Evolutionary conservation across 2,797 vertebrate genomes (phyloP).

Genomic region (Manis crassicaudata): DNA sequence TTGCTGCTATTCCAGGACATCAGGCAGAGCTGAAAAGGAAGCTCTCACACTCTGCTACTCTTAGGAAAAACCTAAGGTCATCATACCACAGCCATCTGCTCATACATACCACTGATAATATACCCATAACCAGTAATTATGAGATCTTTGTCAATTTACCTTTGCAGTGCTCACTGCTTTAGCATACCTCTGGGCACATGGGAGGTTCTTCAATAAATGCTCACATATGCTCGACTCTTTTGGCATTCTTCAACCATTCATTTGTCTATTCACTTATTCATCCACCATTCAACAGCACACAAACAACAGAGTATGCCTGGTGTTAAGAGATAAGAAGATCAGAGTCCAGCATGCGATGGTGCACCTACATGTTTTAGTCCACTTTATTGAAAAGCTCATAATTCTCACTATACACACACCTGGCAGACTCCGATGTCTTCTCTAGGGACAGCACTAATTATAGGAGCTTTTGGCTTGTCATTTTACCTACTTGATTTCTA

Average conservation of each 20-base stretch:
- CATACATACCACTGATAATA: neutral
- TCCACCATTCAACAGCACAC: neutral
- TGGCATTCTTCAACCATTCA: neutral
- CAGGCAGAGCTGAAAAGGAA: neutral
- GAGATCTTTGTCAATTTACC: neutral
- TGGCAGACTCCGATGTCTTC: neutral
- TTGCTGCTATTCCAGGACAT: neutral
- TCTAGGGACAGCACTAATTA: neutral
- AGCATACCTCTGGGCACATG: neutral
- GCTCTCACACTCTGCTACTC: too few species aligned
- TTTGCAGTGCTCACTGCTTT: neutral
- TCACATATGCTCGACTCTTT: neutral
- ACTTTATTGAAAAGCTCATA: neutral
- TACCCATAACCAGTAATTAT: neutral
- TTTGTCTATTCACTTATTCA: neutral
- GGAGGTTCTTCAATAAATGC: neutral
- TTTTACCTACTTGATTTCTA: neutral
- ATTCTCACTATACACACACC: too few species aligned
- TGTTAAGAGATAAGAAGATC: neutral
- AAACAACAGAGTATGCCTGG: neutral
- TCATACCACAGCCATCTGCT: neutral
- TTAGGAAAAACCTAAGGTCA: neutral
- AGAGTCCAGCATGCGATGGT: neutral
- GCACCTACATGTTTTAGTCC: neutral
- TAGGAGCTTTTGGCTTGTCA: neutral